Conservation (phyloP, 2,797 vertebrate species). For the Melanotaenia pygmaea region DNA sequence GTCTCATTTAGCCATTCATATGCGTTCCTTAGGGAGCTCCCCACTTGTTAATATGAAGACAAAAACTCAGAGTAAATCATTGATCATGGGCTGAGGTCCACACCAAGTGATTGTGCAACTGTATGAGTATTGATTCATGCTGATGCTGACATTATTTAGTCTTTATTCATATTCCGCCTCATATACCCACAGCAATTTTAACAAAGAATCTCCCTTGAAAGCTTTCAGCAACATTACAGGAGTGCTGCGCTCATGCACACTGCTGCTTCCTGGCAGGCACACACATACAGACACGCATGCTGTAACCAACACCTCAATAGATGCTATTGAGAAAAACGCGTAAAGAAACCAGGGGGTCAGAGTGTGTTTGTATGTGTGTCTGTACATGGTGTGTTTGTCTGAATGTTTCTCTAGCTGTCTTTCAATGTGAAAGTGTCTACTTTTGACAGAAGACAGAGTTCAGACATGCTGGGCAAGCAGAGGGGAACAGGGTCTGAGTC, state of each 20-base stretch:
- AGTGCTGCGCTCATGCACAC: conserved; percentile 57
- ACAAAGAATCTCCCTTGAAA: conserved; percentile 72
- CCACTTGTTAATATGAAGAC: conserved; percentile 79
- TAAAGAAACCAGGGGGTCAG: conserved; percentile 40
- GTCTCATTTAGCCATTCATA: conserved; percentile 80
- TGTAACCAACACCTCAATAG: conserved; percentile 50
- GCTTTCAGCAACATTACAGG: conserved; percentile 79
- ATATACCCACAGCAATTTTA: conserved; percentile 65
- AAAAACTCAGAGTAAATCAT: conserved; percentile 82
- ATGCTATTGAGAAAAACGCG: conserved; percentile 58
- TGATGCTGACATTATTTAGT: conserved; percentile 83
- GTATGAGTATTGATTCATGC: conserved; percentile 78
- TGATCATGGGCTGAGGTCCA: conserved; percentile 73
- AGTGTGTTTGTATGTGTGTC: conserved; percentile 24
- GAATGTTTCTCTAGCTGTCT: conserved; percentile 51
- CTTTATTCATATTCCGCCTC: conserved; percentile 80
- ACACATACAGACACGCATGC: conserved; percentile 30
- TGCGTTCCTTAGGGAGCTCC: conserved; percentile 77
- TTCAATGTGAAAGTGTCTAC: conserved; percentile 60
- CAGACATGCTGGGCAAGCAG: conserved; percentile 72
- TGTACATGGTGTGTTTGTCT: conserved; percentile 29
- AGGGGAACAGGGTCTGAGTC: conserved; percentile 59
- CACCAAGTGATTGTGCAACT: conserved; percentile 78
- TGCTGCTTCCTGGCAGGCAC: conserved; percentile 35
- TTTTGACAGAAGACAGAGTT: conserved; percentile 63